These are phyloP conservation scores for Odontamblyopus rebecca DNA, from an alignment of 2,797 vertebrate species.

Conservation along the genomic window DNA sequence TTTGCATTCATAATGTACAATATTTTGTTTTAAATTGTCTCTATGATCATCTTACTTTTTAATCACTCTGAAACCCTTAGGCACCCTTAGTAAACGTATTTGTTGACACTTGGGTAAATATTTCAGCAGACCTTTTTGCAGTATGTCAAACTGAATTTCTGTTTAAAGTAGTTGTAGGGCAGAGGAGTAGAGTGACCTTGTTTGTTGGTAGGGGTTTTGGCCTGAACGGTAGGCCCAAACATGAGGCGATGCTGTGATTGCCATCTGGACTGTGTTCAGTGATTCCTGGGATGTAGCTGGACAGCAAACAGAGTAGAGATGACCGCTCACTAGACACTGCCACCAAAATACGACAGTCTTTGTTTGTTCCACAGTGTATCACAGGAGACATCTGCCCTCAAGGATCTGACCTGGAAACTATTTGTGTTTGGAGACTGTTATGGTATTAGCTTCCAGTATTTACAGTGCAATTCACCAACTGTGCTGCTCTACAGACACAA, in stretches of 20 bases:
- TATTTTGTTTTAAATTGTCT: too few species aligned
- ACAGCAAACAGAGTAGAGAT: slow-evolving; percentile 2
- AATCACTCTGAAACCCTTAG: too few species aligned
- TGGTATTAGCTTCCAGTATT: slow-evolving; percentile 6
- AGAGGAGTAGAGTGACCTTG: slow-evolving; percentile 6
- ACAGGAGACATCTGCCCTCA: slow-evolving; percentile 1
- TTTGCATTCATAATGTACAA: too few species aligned
- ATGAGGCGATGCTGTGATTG: background rate
- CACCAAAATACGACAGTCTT: slow-evolving; percentile 7
- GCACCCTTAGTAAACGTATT: too few species aligned
- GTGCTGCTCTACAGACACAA: background rate
- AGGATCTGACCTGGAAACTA: slow-evolving; percentile 3
- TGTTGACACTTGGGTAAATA: background rate
- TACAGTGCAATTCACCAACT: background rate
- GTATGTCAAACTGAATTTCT: background rate
- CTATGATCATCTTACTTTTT: too few species aligned
- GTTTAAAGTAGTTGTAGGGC: background rate
- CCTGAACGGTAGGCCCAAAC: background rate
- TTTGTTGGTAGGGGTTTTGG: background rate
- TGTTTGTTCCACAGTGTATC: background rate
- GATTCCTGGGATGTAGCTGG: slow-evolving; percentile 1
- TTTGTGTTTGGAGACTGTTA: background rate
- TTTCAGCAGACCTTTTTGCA: background rate
- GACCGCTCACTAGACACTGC: slow-evolving; percentile 6
- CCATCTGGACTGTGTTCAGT: slow-evolving; percentile 11